Evolutionary conservation across 2,888 invertebrate genomes (phyloP).

Genomic region (Cheilosia vernalis): DNA sequence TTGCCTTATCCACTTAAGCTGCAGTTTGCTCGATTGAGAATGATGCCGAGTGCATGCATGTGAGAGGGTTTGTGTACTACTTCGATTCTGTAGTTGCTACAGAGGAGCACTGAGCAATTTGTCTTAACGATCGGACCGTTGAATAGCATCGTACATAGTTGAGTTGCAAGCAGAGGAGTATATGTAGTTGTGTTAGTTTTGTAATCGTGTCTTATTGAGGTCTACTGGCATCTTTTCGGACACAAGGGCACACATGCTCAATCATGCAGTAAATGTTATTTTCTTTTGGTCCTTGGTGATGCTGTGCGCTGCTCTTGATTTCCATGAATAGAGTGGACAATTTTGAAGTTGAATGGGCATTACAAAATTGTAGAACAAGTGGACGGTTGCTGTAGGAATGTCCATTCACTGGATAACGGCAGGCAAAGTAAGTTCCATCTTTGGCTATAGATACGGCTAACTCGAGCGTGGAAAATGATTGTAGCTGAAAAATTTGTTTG

Average conservation of each 20-base stretch:
- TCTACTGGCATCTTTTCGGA: conserved; percentile 27
- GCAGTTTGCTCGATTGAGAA: conserved; percentile 46
- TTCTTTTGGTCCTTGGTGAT: neutral
- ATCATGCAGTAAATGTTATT: conserved; percentile 43
- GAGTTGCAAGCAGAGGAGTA: conserved; percentile 25
- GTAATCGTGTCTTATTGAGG: conserved; percentile 45
- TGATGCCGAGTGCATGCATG: conserved; percentile 38
- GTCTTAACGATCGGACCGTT: conserved; percentile 64
- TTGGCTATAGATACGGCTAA: neutral
- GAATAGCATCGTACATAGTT: conserved; percentile 36
- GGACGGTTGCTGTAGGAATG: neutral
- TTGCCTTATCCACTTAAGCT: conserved; percentile 71
- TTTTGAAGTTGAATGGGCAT: conserved; percentile 25
- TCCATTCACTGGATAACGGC: conserved; percentile 25
- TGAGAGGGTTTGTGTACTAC: conserved; percentile 1
- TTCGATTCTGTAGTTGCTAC: conserved; percentile 36
- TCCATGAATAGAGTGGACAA: conserved; percentile 10
- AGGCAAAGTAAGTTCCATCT: neutral
- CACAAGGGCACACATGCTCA: conserved; percentile 14
- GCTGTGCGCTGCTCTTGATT: conserved; percentile 21
- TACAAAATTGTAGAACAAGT: conserved; percentile 14
- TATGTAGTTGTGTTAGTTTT: conserved; percentile 18
- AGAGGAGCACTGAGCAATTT: conserved; percentile 58
- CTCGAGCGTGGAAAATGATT: conserved; percentile 4
- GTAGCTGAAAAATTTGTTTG: neutral